Conservation (phyloP, 2,888 invertebrate species). For the Aspidiotus destructor region DNA sequence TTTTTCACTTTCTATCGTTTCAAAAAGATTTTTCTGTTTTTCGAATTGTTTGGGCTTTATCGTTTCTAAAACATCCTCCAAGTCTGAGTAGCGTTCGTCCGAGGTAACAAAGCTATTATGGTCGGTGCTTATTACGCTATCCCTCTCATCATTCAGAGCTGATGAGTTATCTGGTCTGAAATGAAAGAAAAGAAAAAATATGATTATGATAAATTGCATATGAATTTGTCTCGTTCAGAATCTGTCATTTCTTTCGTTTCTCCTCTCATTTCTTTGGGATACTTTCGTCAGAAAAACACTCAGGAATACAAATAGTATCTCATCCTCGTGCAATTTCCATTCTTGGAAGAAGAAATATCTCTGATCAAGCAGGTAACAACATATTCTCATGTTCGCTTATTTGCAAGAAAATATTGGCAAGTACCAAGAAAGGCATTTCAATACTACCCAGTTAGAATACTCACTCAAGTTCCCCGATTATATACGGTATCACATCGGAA, state of each 20-base stretch:
- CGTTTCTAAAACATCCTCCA: conserved; percentile 8
- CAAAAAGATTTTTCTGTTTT: not conserved
- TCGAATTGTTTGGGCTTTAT: conserved; percentile 2
- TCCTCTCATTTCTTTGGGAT: too few species aligned
- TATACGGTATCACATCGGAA: conserved; percentile 24
- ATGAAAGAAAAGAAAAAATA: not conserved
- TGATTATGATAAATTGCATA: conserved; percentile 4
- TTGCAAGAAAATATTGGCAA: too few species aligned
- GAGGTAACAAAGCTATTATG: conserved; percentile 9
- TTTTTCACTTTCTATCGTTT: too few species aligned
- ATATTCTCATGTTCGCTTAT: too few species aligned
- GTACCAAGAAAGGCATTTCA: too few species aligned
- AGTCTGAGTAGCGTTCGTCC: conserved; percentile 13
- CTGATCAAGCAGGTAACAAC: too few species aligned
- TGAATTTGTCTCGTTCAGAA: not conserved
- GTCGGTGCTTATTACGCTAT: conserved; percentile 14
- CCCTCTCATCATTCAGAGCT: conserved; percentile 4
- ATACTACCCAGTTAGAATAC: too few species aligned
- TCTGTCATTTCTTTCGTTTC: too few species aligned
- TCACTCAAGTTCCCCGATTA: conserved; percentile 17
- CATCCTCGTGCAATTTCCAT: too few species aligned
- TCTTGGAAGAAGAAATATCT: too few species aligned
- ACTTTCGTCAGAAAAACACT: too few species aligned
- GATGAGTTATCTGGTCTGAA: not conserved
- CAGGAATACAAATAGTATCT: too few species aligned